These are phyloP conservation scores for Spodoptera frugiperda DNA, from an alignment of 1,140 invertebrate genomes.

Conservation along the genomic window DNA sequence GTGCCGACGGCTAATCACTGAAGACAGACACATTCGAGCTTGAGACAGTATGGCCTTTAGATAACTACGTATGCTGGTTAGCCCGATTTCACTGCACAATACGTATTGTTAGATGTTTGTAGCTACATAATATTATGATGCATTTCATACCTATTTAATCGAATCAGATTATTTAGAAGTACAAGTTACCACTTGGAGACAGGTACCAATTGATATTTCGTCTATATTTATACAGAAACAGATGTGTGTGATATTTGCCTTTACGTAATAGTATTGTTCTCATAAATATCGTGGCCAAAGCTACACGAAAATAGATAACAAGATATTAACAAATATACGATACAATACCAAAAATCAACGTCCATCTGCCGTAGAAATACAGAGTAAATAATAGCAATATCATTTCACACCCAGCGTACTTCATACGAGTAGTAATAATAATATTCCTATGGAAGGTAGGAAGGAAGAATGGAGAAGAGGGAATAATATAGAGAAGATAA, in stretches of 20 bases:
- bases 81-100: too few species aligned
- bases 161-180: too few species aligned
- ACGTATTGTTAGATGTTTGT: too few species aligned
- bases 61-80: background rate
- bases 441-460: background rate
- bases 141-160: too few species aligned
- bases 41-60: background rate
- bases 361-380: constrained; percentile 8
- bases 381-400: constrained; percentile 13
- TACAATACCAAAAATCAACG: constrained; percentile 27
- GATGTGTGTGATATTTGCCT: background rate
- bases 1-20: constrained; percentile 1
- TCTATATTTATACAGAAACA: too few species aligned
- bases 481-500: background rate
- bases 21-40: background rate
- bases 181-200: too few species aligned
- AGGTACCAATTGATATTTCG: too few species aligned
- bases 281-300: background rate
- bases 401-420: background rate
- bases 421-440: background rate
- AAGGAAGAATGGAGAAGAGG: background rate
- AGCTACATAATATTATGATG: too few species aligned
- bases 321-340: background rate
- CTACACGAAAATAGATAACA: background rate
- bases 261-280: constrained; percentile 6